A percentile compares a stretch with the other conserved stretches of the same genome.
These are phyloP conservation scores for Capitella teleta DNA, from an alignment of 1,140 invertebrate genomes.

Conservation along the genomic window DNA sequence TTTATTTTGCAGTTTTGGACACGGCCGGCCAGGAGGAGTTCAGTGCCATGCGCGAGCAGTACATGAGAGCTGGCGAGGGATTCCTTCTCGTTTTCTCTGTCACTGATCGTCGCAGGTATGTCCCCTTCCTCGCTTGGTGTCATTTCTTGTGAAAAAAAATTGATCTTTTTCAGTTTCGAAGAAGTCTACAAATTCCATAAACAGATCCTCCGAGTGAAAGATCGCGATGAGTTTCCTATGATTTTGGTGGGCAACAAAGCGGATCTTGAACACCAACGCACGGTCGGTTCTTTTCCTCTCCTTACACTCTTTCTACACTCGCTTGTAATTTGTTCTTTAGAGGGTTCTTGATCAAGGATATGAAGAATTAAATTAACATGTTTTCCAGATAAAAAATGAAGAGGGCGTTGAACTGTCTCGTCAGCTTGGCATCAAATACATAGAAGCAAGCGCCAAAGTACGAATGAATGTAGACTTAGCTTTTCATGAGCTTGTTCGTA, in stretches of 20 bases:
- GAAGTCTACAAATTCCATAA: conserved; percentile 90
- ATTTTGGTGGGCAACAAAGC: conserved; percentile 94
- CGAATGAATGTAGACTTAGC: conserved; percentile 92
- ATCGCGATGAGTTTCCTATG: conserved; percentile 78
- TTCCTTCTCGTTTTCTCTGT: conserved; percentile 71
- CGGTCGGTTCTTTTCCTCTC: conserved; percentile 46
- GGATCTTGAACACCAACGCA: conserved; percentile 78
- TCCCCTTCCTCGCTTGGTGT: neutral
- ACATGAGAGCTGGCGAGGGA: conserved; percentile 60
- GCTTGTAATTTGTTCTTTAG: too few relatives aligned
- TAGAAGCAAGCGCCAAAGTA: conserved; percentile 91
- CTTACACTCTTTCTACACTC: too few relatives aligned
- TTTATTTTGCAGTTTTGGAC: conserved; percentile 56
- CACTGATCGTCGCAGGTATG: conserved; percentile 69
- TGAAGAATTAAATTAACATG: too few relatives aligned
- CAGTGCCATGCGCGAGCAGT: conserved; percentile 86
- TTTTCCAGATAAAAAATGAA: conserved; percentile 59
- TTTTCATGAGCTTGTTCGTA: conserved; percentile 84
- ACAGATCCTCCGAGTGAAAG: conserved; percentile 58
- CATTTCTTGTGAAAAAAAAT: too few relatives aligned
- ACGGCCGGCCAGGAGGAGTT: conserved; percentile 98
- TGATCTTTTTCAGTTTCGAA: conserved; percentile 55
- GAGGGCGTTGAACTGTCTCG: conserved; percentile 77
- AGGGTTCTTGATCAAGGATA: too few relatives aligned
- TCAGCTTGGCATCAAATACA: conserved; percentile 80